A percentile compares a stretch with the other conserved stretches of the same genome.
Conservation (phyloP, 2,888 invertebrate species). For the Rapana venosa region DNA sequence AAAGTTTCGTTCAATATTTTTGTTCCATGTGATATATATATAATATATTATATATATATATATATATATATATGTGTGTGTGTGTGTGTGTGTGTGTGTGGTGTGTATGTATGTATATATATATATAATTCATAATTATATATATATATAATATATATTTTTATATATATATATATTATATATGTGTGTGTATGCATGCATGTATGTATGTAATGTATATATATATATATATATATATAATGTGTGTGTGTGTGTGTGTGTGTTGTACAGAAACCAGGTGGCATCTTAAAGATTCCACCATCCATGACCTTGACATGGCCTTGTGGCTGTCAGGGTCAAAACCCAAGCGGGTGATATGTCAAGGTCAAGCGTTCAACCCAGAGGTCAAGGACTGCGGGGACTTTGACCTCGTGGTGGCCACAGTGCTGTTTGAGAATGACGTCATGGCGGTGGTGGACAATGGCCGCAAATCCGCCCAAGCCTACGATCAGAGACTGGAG, state of each 20-base stretch:
- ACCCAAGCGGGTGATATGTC: constrained; percentile 82
- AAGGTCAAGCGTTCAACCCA: constrained; percentile 81
- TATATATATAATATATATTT: too few species aligned
- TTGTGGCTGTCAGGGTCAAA: constrained; percentile 84
- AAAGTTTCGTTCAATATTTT: background rate
- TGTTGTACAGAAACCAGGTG: too few species aligned
- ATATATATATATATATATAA: too few species aligned
- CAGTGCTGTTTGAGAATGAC: constrained; percentile 83
- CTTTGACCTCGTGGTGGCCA: constrained; percentile 83
- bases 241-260: too few species aligned
- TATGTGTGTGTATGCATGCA: background rate
- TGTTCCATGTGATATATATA: background rate
- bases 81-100: too few species aligned
- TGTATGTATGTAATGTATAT: too few species aligned
- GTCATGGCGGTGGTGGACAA: constrained; percentile 83
- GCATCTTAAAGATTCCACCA: constrained; percentile 85
- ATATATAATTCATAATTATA: too few species aligned
- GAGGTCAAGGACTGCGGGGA: constrained; percentile 83
- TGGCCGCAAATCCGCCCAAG: constrained; percentile 83
- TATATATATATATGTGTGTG: too few species aligned
- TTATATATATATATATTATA: background rate
- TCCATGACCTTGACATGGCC: constrained; percentile 85
- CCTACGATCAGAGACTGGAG: constrained; percentile 85
- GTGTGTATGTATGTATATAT: too few species aligned
- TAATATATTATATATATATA: background rate